A percentile compares a stretch with the other conserved stretches of the same genome.
Evolutionary conservation across 64 coral and sea anemone species (phyloP).

Genomic region (Catalaphyllia jardinei): DNA sequence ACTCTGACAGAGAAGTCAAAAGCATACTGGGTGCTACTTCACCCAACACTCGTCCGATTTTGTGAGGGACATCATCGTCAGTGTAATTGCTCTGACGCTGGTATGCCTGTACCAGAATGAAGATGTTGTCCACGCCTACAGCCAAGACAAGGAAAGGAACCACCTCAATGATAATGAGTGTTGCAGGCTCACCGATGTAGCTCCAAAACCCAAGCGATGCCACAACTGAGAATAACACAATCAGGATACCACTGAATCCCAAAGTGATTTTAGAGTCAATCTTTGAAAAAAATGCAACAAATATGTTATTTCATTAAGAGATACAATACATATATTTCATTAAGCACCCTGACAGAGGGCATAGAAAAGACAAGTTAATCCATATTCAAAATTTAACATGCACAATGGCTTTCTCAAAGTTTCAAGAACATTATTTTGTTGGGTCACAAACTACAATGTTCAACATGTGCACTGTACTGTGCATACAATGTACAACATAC

Average conservation of each 20-base stretch:
- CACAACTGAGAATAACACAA: slow-evolving; percentile 85
- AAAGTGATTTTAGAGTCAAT: slow-evolving; percentile 96
- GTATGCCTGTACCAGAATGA: slow-evolving; percentile 93
- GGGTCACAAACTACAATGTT: too few species aligned
- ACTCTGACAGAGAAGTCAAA: slow-evolving; percentile 85
- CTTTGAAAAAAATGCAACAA: slow-evolving; percentile 7
- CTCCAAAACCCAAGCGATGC: slow-evolving; percentile 93
- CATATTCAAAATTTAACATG: too few species aligned
- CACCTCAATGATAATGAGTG: slow-evolving; percentile 96
- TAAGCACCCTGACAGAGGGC: not conserved
- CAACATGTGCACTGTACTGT: too few species aligned
- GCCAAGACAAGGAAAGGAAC: slow-evolving; percentile 95
- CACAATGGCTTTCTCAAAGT: too few species aligned
- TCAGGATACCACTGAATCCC: slow-evolving; percentile 87
- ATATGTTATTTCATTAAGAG: too few species aligned
- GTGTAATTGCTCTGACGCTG: slow-evolving; percentile 55
- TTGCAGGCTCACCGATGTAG: slow-evolving; percentile 81
- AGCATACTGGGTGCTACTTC: slow-evolving; percentile 97
- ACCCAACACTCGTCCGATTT: slow-evolving; percentile 86
- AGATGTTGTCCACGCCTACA: slow-evolving; percentile 98
- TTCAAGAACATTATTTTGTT: too few species aligned
- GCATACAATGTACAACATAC: too few species aligned
- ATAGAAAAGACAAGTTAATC: too few species aligned
- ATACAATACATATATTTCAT: too few species aligned
- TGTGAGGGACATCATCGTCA: slow-evolving; percentile 57